Percentiles rank a stretch among this genome's conserved stretches.
Conservation (phyloP, 2,113 vertebrate species). For the Mustela lutreola region DNA sequence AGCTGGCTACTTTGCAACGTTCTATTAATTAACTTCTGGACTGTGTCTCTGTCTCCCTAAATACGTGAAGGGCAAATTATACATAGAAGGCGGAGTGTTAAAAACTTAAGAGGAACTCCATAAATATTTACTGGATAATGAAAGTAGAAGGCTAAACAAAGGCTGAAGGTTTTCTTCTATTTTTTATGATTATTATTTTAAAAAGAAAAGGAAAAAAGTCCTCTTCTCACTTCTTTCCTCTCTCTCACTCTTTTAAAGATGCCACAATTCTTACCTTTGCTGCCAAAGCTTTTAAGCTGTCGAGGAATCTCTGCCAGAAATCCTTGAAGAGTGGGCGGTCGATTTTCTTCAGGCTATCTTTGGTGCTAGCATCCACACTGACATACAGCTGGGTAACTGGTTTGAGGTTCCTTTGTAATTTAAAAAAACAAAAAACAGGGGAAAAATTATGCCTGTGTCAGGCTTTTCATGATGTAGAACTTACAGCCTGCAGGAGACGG, state of each 20-base stretch:
- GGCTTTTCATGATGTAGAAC: not conserved
- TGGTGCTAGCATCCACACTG: slow-evolving; percentile 97
- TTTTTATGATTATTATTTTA: not conserved
- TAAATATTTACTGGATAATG: not conserved
- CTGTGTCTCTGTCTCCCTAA: not conserved
- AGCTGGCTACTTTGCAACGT: not conserved
- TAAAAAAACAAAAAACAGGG: not conserved
- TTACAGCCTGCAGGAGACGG: not conserved
- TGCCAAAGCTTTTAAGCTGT: slow-evolving; percentile 95
- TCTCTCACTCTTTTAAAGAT: not conserved
- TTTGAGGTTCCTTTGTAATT: slow-evolving; percentile 90
- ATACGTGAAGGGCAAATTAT: not conserved
- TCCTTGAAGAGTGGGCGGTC: slow-evolving; percentile 98
- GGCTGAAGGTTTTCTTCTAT: not conserved
- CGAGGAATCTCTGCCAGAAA: slow-evolving; percentile 97
- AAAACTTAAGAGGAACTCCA: slow-evolving; percentile 10
- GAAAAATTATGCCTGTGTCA: not conserved
- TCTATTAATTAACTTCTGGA: not conserved
- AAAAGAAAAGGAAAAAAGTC: not conserved
- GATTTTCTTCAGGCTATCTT: slow-evolving; percentile 95
- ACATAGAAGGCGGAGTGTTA: not conserved
- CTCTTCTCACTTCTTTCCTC: not conserved
- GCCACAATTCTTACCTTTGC: slow-evolving; percentile 91
- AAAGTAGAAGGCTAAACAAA: not conserved
- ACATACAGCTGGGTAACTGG: slow-evolving; percentile 98